Percentiles rank a stretch among this genome's conserved stretches.
Conservation (phyloP, 1,140 invertebrate genomes). For the Homarus americanus region DNA sequence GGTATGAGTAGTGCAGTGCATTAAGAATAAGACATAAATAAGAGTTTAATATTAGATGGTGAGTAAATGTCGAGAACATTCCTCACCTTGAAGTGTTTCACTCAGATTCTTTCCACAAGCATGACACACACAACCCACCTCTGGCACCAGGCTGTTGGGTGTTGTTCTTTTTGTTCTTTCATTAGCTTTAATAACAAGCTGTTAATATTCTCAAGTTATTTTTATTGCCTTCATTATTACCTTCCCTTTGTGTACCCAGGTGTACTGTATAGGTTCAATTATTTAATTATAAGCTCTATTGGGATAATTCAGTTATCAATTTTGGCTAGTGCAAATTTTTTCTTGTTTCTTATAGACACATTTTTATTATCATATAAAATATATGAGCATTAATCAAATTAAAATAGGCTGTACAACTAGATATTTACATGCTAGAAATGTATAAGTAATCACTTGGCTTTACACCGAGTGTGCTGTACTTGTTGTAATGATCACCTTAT, state of each 20-base stretch:
- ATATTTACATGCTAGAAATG: background rate
- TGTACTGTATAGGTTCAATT: background rate
- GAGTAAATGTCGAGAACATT: background rate
- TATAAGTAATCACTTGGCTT: background rate
- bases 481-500: background rate
- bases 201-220: background rate
- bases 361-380: background rate
- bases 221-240: background rate
- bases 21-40: no score
- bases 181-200: background rate
- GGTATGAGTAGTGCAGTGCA: no score
- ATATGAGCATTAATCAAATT: constrained; percentile 12
- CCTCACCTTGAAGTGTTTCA: background rate
- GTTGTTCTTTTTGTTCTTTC: background rate
- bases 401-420: background rate
- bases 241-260: background rate
- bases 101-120: no score
- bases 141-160: background rate
- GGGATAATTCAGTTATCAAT: background rate
- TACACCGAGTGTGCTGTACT: background rate
- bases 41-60: no score
- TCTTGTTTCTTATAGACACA: background rate
- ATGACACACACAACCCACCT: background rate
- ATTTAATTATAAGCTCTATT: background rate
- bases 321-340: background rate